Base-by-base conservation (phyloP, 2,888 invertebrate species). In the Escarpia spicata region DNA sequence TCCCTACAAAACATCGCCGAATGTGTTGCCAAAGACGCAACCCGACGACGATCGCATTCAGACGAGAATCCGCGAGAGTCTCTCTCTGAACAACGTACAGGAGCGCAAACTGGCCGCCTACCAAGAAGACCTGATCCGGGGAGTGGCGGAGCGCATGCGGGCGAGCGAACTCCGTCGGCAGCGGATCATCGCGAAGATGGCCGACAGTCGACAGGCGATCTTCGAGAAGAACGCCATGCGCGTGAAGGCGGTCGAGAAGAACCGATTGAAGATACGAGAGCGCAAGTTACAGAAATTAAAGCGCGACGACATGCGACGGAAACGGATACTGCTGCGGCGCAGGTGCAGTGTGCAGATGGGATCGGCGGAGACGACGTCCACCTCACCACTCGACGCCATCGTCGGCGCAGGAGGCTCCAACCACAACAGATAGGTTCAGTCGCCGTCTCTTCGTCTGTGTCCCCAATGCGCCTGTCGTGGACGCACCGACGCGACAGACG, bases 191-290 rank as follows among this genome's bases (percentile, higher is more conserved):
- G 19, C 75, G 75, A 75, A 75, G 75, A 75, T 75, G 75, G 75
- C 75, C n/a, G 75, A 75, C 75, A 75, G 75, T 75, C 75, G 19
- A 26, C 75, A 75, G 75, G 75, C 75, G 75, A 75, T 75, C 19
- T 75, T 75, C 75, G 75, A 75, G 75, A 75, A 75, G 75, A 75
- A 75, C 75, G 75, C 75, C 19, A 75, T 75, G 75, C 75, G 75
- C 75, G 75, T 75, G 19, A 75, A 75, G n/a, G 75, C 75, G n/a
- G 75, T 75, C 26, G 75, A 75, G 75, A 75, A 75, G 75, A 75
- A 75, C n/a, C 75, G 75, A 26, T 26, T 75, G 19, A 75, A 75
- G 75, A 75, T 75, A 75, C 75, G 75, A 15, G 75, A 75, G 75
- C 75, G 75, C 6, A 75, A 75, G 19, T 75, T 75, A 26, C 75